A percentile compares a stretch with the other conserved stretches of the same genome.
These are phyloP conservation scores for Dinoponera quadriceps DNA, from an alignment of 1,140 invertebrate genomes.

Conservation along the genomic window DNA sequence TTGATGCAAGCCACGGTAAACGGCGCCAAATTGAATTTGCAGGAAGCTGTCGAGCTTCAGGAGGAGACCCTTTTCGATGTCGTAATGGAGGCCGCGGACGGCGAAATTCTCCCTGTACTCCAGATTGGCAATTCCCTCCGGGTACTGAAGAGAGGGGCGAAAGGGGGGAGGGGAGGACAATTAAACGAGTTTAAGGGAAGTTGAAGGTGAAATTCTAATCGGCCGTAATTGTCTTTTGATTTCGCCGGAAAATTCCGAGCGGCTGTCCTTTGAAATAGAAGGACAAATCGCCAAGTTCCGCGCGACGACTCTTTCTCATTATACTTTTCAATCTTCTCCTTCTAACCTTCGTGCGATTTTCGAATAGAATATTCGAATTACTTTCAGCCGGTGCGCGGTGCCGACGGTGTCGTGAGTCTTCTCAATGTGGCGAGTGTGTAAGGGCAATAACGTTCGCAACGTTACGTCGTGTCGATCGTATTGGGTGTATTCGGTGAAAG, in stretches of 20 bases:
- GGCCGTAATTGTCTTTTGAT: conserved; percentile 70
- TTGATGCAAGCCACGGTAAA: conserved; percentile 94
- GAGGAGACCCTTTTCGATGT: conserved; percentile 97
- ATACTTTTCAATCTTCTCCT: conserved; percentile 1
- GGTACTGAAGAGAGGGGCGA: too few species aligned
- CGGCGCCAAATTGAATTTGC: conserved; percentile 97
- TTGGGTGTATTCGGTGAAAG: background rate
- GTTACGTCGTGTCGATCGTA: too few species aligned
- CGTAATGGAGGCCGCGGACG: conserved; percentile 97
- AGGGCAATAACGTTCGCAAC: background rate
- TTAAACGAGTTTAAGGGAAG: conserved; percentile 69
- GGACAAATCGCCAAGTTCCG: background rate
- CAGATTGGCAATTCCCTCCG: conserved; percentile 92
- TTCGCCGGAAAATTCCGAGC: conserved; percentile 21
- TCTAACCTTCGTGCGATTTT: background rate
- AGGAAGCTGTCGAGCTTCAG: conserved; percentile 98
- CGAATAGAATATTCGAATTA: conserved; percentile 13
- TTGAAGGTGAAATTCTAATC: conserved; percentile 68
- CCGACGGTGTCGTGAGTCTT: background rate
- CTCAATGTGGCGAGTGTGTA: background rate
- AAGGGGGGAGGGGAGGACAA: too few species aligned
- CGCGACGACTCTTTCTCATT: background rate
- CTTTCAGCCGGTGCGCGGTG: background rate
- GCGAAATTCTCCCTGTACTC: conserved; percentile 96
- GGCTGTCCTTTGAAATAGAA: conserved; percentile 7